Evolutionary conservation across 2,888 invertebrate genomes (phyloP).

Genomic region (Ligdia adustata): DNA sequence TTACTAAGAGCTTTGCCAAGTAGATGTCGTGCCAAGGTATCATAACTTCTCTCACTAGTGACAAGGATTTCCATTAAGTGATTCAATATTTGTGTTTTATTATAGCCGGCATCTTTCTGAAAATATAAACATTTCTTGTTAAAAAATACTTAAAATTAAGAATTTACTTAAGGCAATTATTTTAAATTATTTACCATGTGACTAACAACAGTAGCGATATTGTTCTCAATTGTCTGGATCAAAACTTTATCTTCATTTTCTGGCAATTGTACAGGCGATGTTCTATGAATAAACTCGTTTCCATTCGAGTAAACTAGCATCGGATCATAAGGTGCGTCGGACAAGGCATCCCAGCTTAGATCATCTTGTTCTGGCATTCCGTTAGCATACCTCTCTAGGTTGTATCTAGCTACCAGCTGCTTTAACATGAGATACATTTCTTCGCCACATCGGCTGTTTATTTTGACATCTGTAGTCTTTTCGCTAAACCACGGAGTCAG

Average conservation of each 20-base stretch:
- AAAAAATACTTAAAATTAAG: neutral
- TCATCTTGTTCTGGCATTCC: conserved; percentile 83
- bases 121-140: conserved; percentile 42
- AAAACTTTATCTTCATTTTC: conserved; percentile 56
- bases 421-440: conserved; percentile 86
- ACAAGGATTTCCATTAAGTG: conserved; percentile 70
- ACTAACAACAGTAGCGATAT: conserved; percentile 52
- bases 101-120: conserved; percentile 64
- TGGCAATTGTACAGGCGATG: conserved; percentile 62
- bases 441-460: conserved; percentile 83
- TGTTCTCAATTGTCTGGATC: conserved; percentile 65
- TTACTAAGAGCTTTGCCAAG: conserved; percentile 50
- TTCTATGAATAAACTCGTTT: conserved; percentile 83
- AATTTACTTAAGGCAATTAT: neutral
- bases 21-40: conserved; percentile 56
- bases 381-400: conserved; percentile 88
- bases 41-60: conserved; percentile 65
- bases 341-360: conserved; percentile 76
- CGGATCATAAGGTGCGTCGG: conserved; percentile 83
- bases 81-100: conserved; percentile 70
- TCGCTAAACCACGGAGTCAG: conserved; percentile 82
- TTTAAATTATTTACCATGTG: conserved; percentile 60
- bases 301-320: conserved; percentile 86
- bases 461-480: conserved; percentile 51
- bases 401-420: conserved; percentile 88